A percentile compares a stretch with the other conserved stretches of the same genome.
Conservation (phyloP, 1,140 invertebrate genomes). For the Halyomorpha halys region DNA sequence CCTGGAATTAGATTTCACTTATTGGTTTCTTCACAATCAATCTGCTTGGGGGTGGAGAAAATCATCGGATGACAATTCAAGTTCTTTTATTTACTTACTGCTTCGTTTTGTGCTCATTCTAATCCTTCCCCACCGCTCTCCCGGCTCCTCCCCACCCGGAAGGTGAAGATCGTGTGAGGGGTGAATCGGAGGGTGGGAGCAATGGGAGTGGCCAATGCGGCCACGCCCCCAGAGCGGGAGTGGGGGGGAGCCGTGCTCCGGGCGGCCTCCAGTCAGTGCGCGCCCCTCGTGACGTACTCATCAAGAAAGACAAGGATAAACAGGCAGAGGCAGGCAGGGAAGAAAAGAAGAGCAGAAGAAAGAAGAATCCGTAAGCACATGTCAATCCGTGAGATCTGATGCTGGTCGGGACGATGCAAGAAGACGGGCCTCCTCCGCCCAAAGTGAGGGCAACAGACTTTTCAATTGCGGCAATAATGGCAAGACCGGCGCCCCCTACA, state of each 20-base stretch:
- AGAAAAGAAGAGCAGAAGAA: no score
- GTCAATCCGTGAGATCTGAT: slow-evolving; percentile 7
- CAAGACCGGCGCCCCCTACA: slow-evolving; percentile 37
- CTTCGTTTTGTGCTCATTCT: not conserved
- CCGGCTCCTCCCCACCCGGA: not conserved
- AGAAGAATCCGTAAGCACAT: not conserved
- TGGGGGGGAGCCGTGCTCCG: slow-evolving; percentile 2
- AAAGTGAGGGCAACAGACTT: slow-evolving; percentile 69
- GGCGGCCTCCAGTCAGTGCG: slow-evolving; percentile 19
- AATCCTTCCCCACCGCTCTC: slow-evolving; percentile 1
- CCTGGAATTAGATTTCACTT: no score
- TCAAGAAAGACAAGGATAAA: no score
- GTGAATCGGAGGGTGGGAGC: slow-evolving; percentile 4
- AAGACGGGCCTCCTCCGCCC: slow-evolving; percentile 27
- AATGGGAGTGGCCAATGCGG: slow-evolving; percentile 2
- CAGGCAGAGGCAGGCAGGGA: not conserved
- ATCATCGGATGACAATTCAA: no score
- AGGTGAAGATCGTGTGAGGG: slow-evolving; percentile 1
- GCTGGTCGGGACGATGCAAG: slow-evolving; percentile 30
- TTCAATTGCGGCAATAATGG: slow-evolving; percentile 88
- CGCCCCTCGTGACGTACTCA: not conserved
- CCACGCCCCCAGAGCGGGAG: not conserved
- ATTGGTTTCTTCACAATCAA: no score
- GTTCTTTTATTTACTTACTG: no score
- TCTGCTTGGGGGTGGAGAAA: no score